Evolutionary conservation across 2,113 vertebrate genomes (phyloP).

Genomic region (Urocitellus parryii): DNA sequence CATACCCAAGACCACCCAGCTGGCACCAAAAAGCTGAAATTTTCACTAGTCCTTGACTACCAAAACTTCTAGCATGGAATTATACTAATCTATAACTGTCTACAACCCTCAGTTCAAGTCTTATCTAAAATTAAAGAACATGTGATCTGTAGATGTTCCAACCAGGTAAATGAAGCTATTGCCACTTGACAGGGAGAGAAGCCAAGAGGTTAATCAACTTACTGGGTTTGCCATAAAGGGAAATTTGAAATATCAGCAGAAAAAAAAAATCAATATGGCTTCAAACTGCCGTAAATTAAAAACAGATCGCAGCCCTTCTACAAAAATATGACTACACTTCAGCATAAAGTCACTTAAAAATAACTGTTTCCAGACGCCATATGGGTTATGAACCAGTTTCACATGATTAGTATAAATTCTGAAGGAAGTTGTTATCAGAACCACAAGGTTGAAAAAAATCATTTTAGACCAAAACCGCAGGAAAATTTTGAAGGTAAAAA

Average conservation of each 20-base stretch:
- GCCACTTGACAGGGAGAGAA: constrained; percentile 60
- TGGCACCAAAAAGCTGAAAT: not conserved
- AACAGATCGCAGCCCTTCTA: constrained; percentile 73
- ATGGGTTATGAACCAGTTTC: constrained; percentile 75
- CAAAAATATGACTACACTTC: constrained; percentile 76
- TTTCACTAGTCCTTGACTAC: not conserved
- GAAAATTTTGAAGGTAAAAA: constrained; percentile 70
- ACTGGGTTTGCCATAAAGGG: constrained; percentile 64
- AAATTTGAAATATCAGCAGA: constrained; percentile 81
- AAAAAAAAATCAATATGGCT: constrained; percentile 69
- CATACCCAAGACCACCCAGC: constrained; percentile 59
- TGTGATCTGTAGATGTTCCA: constrained; percentile 60
- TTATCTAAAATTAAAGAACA: constrained; percentile 16
- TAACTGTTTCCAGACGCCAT: constrained; percentile 80
- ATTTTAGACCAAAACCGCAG: constrained; percentile 69
- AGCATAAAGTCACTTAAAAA: constrained; percentile 80
- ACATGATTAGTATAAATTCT: constrained; percentile 76
- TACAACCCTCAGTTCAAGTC: not conserved
- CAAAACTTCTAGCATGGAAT: not conserved
- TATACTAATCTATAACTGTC: not conserved
- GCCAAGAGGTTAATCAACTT: constrained; percentile 75
- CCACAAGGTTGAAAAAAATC: constrained; percentile 77
- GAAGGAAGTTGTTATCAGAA: constrained; percentile 81
- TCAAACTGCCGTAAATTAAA: constrained; percentile 81
- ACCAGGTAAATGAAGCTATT: constrained; percentile 55